A percentile compares a stretch with the other conserved stretches of the same genome.
Evolutionary conservation across 2,797 vertebrate species (phyloP).

Genomic region (Crenichthys baileyi): DNA sequence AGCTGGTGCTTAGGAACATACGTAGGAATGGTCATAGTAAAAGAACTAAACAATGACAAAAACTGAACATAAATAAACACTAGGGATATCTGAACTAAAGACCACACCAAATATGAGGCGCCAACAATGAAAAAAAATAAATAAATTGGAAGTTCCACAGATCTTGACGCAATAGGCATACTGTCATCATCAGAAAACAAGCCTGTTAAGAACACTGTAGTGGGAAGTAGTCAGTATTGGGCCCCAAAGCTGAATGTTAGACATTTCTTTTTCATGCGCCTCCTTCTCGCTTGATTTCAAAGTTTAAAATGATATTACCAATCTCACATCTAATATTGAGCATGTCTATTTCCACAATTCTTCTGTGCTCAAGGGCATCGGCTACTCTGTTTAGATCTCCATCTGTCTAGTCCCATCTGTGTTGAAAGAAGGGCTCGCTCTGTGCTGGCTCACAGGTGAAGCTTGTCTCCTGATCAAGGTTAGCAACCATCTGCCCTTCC

Average conservation of each 20-base stretch:
- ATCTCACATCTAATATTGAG: constrained; percentile 24
- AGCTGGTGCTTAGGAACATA: no score
- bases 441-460: constrained; percentile 54
- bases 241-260: not conserved
- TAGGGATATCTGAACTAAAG: no score
- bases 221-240: no score
- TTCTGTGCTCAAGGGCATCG: constrained; percentile 61
- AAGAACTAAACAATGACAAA: no score
- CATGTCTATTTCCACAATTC: constrained; percentile 36
- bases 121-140: no score
- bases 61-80: no score
- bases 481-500: constrained; percentile 50
- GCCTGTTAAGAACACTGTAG: no score
- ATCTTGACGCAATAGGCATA: no score
- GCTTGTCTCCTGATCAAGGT: constrained; percentile 62
- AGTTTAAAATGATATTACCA: constrained; percentile 9
- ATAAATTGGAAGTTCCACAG: no score
- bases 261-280: not conserved
- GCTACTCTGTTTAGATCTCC: constrained; percentile 63
- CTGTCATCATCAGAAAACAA: no score
- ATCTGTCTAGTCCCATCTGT: constrained; percentile 75
- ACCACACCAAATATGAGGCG: no score
- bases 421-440: constrained; percentile 48
- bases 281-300: constrained; percentile 2
- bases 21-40: no score